Conservation (phyloP, 2,797 vertebrate species). For the Cyclopterus lumpus region DNA sequence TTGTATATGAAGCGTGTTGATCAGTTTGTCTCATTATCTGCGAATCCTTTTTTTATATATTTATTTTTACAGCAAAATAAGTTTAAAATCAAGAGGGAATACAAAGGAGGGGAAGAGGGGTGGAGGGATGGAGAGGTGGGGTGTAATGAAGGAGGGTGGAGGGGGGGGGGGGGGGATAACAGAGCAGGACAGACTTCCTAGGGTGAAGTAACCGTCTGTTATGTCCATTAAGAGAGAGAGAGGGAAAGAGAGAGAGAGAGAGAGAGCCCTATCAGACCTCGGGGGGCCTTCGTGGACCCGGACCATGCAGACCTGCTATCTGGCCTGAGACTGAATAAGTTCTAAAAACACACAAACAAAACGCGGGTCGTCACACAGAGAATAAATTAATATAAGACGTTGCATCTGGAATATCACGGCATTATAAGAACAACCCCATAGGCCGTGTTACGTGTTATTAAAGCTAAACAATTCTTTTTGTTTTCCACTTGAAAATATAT, state of each 20-base stretch:
- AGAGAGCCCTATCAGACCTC: neutral
- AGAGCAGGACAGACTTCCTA: slow-evolving; percentile 64
- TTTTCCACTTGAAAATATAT: neutral
- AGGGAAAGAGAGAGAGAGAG: neutral
- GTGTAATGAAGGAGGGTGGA: neutral
- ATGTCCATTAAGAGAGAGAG: slow-evolving; percentile 60
- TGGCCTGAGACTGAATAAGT: neutral
- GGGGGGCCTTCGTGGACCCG: slow-evolving; percentile 1
- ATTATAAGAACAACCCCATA: neutral
- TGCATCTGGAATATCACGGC: neutral
- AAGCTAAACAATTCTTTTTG: too few relatives aligned
- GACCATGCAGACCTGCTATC: slow-evolving; percentile 23
- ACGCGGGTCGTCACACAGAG: neutral
- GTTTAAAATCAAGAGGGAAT: neutral
- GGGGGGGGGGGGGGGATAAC: slow-evolving; percentile 56
- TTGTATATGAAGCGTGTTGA: neutral
- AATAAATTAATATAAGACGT: too few relatives aligned
- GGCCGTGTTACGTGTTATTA: neutral
- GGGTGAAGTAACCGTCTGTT: slow-evolving; percentile 66
- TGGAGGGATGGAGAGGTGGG: slow-evolving; percentile 5
- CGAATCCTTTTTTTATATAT: neutral
- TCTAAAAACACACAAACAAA: neutral
- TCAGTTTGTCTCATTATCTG: neutral
- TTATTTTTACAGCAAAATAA: neutral
- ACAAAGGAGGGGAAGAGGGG: neutral